Percentiles rank a stretch among this genome's conserved stretches.
phyloP scores from a whole-genome alignment of 53 echinoderm and acorn worm species.

The Mesocentrotus franciscanus region DNA sequence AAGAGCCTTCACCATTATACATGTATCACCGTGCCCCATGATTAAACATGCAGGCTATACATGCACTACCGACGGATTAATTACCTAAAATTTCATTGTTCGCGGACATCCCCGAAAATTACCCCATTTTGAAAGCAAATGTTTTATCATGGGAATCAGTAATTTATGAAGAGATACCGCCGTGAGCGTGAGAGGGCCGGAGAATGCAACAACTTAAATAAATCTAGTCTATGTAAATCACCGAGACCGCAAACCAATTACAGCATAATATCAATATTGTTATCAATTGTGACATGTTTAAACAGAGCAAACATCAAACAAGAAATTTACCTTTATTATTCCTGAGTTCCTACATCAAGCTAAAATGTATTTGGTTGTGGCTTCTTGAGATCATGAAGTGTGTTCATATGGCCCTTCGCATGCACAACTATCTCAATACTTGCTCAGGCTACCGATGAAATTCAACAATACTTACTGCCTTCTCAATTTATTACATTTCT shows the following conservation, averaged over 20 bases:
- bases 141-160: too few species aligned
- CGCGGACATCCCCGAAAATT: too few species aligned
- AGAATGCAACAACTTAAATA: too few species aligned
- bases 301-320: not conserved
- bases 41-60: too few species aligned
- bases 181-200: too few species aligned
- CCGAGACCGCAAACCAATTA: not conserved
- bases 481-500: not conserved
- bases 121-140: too few species aligned
- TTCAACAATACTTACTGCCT: not conserved
- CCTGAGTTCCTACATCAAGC: not conserved
- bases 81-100: too few species aligned
- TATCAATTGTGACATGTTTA: not conserved
- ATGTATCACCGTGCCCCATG: too few species aligned
- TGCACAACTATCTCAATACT: not conserved
- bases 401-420: not conserved
- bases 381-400: not conserved
- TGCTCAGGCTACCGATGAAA: slow-evolving; percentile 1
- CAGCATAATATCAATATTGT: not conserved
- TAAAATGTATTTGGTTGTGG: not conserved
- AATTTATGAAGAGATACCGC: too few species aligned
- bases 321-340: slow-evolving; percentile 17
- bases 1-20: too few species aligned
- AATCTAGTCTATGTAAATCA: not conserved
- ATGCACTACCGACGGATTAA: too few species aligned